phyloP scores from a whole-genome alignment of 2,888 invertebrate genomes.

The Drosophila tripunctata region DNA sequence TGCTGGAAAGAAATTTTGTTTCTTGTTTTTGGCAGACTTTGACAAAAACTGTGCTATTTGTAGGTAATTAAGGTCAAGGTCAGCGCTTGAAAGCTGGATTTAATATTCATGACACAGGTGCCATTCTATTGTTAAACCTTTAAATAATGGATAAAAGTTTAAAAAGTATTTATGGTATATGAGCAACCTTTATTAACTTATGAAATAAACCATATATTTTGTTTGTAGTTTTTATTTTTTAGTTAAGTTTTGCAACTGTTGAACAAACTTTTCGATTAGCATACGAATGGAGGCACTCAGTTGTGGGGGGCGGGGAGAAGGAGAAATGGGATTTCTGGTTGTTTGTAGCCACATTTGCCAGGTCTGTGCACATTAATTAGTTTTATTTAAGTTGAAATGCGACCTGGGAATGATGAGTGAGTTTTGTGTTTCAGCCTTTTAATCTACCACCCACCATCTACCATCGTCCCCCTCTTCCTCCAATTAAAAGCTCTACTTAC shows the following conservation, averaged over 20 bases:
- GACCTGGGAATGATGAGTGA: conserved; percentile 46
- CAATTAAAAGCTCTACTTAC: neutral
- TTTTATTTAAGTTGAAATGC: conserved; percentile 69
- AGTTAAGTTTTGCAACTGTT: conserved; percentile 16
- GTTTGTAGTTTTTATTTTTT: neutral
- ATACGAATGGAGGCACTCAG: neutral
- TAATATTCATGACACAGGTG: neutral
- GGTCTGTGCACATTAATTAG: conserved; percentile 68
- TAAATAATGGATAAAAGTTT: neutral
- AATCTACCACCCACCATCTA: neutral
- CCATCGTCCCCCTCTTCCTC: neutral
- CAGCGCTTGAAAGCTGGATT: no score
- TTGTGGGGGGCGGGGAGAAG: neutral
- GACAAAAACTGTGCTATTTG: no score
- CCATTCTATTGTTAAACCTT: neutral
- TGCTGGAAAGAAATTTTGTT: no score
- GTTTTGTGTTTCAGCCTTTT: conserved; percentile 32
- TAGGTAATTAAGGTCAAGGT: neutral
- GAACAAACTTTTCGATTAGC: conserved; percentile 39
- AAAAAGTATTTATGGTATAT: neutral
- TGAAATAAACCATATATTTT: neutral
- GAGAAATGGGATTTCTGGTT: neutral
- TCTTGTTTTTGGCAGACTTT: no score
- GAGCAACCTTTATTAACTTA: neutral
- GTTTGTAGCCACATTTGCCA: conserved; percentile 51